Percentiles rank a stretch among this genome's conserved stretches.
phyloP scores from a whole-genome alignment of 2,113 vertebrate species.

The Tachysurus vachellii region DNA sequence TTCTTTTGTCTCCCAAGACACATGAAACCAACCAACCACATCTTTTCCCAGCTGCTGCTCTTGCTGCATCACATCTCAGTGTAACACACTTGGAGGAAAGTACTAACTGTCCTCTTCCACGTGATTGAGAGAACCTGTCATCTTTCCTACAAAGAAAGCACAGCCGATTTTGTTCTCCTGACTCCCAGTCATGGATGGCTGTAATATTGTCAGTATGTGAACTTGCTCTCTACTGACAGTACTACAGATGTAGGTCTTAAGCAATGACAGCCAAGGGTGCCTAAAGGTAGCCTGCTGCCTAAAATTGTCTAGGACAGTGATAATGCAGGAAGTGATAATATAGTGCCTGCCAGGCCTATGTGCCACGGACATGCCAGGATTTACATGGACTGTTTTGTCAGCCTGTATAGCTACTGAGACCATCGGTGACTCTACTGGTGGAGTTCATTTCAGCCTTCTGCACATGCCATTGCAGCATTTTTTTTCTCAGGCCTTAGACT shows the following conservation, averaged over 20 bases:
- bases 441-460: background rate
- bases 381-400: background rate
- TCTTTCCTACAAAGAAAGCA: background rate
- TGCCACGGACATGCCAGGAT: background rate
- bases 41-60: background rate
- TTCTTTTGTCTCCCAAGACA: background rate
- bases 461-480: background rate
- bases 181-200: background rate
- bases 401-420: background rate
- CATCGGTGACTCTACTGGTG: background rate
- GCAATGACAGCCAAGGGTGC: background rate
- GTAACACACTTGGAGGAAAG: background rate
- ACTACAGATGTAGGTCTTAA: background rate
- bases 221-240: background rate
- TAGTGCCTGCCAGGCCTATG: background rate
- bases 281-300: background rate
- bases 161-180: background rate
- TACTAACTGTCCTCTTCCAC: background rate
- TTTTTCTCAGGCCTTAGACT: background rate
- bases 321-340: background rate
- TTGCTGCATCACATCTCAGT: background rate
- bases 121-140: background rate
- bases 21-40: background rate
- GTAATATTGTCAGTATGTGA: background rate
- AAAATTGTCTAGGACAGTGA: background rate